A percentile compares a stretch with the other conserved stretches of the same genome.
phyloP scores from a whole-genome alignment of 1,140 invertebrate genomes.

The Gonioctena quinquepunctata region DNA sequence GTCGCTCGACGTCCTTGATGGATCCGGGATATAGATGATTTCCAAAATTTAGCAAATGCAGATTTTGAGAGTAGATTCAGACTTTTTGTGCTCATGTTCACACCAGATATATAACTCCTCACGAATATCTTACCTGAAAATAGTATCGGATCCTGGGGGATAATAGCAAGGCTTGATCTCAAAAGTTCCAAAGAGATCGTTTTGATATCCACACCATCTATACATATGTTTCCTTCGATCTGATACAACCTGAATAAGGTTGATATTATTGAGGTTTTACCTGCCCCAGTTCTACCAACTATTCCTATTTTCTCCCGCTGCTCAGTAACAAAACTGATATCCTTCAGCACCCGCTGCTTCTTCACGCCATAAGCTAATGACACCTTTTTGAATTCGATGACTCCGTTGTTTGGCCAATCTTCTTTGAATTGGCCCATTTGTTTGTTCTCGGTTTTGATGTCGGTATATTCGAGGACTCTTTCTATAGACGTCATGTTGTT shows the following conservation, averaged over 20 bases:
- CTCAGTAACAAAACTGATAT: constrained; percentile 68
- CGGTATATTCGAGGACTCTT: constrained; percentile 71
- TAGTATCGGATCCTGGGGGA: constrained; percentile 67
- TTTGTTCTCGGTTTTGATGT: constrained; percentile 58
- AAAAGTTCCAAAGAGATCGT: constrained; percentile 71
- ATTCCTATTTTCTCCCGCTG: constrained; percentile 72
- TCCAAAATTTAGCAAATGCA: too few relatives aligned
- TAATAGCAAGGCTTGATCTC: constrained; percentile 68
- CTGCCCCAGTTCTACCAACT: constrained; percentile 80
- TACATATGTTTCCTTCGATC: constrained; percentile 60
- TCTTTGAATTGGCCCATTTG: constrained; percentile 49
- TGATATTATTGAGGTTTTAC: constrained; percentile 79
- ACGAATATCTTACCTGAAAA: constrained; percentile 57
- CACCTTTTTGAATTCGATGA: constrained; percentile 69
- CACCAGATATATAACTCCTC: too few relatives aligned
- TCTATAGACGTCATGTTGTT: constrained; percentile 82
- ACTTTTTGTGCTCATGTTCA: too few relatives aligned
- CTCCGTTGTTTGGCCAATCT: constrained; percentile 75
- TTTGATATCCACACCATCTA: constrained; percentile 64
- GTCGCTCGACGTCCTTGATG: too few relatives aligned
- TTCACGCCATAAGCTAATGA: constrained; percentile 66
- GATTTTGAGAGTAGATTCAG: too few relatives aligned
- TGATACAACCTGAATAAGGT: constrained; percentile 68
- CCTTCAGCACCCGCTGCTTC: constrained; percentile 68
- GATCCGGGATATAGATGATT: too few relatives aligned